phyloP scores from a whole-genome alignment of 30 jellyfish, hydroid and myxozoan genomes.

The Chrysaora quinquecirrha region DNA sequence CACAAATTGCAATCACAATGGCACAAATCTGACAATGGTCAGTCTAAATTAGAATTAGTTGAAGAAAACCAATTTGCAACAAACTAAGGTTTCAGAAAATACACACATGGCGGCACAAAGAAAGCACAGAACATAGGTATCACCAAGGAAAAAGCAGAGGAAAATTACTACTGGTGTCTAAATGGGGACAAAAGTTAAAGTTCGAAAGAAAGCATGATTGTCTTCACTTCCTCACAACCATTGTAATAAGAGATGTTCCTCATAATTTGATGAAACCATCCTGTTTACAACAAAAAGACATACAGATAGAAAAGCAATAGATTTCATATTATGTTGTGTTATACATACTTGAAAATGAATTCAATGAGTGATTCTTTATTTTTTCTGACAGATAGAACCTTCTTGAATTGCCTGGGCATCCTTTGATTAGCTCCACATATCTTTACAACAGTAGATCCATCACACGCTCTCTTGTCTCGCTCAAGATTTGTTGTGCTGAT shows the following conservation, averaged over 20 bases:
- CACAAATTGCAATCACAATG: no score
- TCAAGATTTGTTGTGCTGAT: background rate
- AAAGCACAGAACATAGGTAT: background rate
- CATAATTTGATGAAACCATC: background rate
- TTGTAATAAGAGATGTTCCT: background rate
- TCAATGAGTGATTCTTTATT: slow-evolving; percentile 5
- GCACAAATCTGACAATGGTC: background rate
- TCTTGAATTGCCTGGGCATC: slow-evolving; percentile 12
- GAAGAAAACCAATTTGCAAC: background rate
- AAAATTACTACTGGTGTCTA: background rate
- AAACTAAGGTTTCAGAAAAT: background rate
- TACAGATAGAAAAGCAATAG: no score
- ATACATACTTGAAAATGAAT: background rate
- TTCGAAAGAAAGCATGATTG: background rate
- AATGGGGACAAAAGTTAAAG: background rate
- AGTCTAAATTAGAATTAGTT: background rate
- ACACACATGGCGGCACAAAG: background rate
- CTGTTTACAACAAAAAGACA: background rate
- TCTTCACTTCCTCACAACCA: background rate
- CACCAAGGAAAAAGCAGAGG: background rate
- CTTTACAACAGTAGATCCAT: background rate
- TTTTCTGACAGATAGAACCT: background rate
- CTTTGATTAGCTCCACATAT: slow-evolving; percentile 5
- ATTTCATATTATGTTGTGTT: no score
- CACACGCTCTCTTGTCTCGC: background rate